These are phyloP conservation scores for Lasioglossum villosulum DNA, from an alignment of 2,888 invertebrate species.

Conservation along the genomic window DNA sequence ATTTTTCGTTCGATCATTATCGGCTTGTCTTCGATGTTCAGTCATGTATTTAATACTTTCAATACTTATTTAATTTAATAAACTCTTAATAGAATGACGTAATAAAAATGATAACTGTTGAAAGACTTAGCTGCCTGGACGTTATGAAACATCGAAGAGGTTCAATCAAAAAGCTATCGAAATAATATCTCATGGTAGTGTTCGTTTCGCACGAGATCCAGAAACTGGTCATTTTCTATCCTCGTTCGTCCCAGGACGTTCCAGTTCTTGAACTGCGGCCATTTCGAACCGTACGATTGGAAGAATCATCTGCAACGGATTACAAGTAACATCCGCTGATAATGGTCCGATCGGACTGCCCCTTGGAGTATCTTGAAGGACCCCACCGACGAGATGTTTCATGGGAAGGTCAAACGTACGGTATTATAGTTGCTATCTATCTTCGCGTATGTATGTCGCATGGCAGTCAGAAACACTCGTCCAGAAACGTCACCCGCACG, in stretches of 20 bases:
- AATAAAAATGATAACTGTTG: neutral
- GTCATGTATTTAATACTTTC: no score
- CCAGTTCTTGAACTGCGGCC: neutral
- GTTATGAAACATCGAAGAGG: neutral
- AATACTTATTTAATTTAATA: no score
- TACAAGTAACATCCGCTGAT: slow-evolving; percentile 65
- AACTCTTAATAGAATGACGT: neutral
- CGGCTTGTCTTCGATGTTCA: neutral
- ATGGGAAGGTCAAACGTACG: slow-evolving; percentile 72
- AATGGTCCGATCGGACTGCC: slow-evolving; percentile 60
- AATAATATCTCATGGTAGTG: neutral
- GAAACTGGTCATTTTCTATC: neutral
- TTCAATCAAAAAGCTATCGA: neutral
- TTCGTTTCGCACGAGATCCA: neutral
- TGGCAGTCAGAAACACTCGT: slow-evolving; percentile 84
- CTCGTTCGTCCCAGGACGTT: neutral
- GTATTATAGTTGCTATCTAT: slow-evolving; percentile 79
- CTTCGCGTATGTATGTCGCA: slow-evolving; percentile 77
- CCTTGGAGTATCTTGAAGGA: slow-evolving; percentile 65
- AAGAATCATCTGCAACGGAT: slow-evolving; percentile 58
- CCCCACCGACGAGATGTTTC: slow-evolving; percentile 54
- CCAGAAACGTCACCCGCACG: slow-evolving; percentile 82
- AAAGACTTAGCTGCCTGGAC: neutral
- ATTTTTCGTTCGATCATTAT: no score
- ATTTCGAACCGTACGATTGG: neutral